Evolutionary conservation across 2,888 invertebrate genomes (phyloP), one percentile per base, ranked within the genome.

Genomic region (Mycalesis mineus): DNA sequence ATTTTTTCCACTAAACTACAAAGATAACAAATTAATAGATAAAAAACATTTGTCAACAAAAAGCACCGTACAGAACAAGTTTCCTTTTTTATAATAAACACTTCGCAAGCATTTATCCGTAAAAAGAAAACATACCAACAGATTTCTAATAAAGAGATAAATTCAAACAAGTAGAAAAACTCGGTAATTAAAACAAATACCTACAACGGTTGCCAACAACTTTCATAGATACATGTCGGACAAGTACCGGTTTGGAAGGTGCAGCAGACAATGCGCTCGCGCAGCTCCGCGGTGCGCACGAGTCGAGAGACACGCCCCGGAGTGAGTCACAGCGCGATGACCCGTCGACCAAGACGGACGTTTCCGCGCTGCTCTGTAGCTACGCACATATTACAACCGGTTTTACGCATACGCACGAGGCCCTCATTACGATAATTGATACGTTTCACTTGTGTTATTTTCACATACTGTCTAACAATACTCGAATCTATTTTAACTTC

Each of bases 311-410:
- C 71, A 72, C 59, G 68, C 65, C 56, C 63, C 61, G 14, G 64
- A 65, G 65, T 76, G 73, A 74, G 63, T 74, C 76, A 82, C 73
- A 82, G 86, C 84, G 70, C 86, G 80, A 80, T 84, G 86, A 86
- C 84, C 84, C 73, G 73, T 67, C 66, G 65, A 67, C 62, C 64
- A 62, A 54, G 66, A 67, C 74, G 78, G 77, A 78, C 81, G 77
- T 65, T 56, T 68, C 67, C 60, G 40, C 59, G 60, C 60, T 66
- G 68, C 65, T 63, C 66, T 63, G 62, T 61, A 67, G 71, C 68
- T 50, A 48, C 56, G 52, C 50, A 55, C 33, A 17, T 56, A 71
- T 72, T 69, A 73, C 73, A 78, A 82, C 78, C 72, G 75, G 77
- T 76, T 75, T 64, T 65, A 70, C 69, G 66, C 71, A 73, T 65